Percentiles rank a stretch among this genome's conserved stretches.
These are phyloP conservation scores for Eurois occulta DNA, from an alignment of 2,888 invertebrate genomes.

Conservation along the genomic window DNA sequence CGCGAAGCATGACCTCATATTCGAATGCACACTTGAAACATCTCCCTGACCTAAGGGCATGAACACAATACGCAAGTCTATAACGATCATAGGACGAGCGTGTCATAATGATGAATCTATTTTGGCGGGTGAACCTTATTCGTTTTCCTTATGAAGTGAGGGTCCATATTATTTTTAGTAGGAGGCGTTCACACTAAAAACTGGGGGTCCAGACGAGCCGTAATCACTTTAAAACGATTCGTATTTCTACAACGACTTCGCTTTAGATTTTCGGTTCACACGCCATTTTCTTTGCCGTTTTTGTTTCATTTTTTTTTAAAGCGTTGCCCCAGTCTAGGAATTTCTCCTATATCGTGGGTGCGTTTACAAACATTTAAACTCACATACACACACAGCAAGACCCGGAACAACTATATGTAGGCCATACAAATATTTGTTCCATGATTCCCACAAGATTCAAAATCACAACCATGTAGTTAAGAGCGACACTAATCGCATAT, in stretches of 20 bases:
- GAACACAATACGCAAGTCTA: slow-evolving; percentile 45
- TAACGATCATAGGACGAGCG: slow-evolving; percentile 48
- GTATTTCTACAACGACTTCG: neutral
- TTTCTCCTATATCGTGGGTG: no score
- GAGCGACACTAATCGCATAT: neutral
- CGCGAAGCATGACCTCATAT: neutral
- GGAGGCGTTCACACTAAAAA: slow-evolving; percentile 9
- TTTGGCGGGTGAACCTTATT: slow-evolving; percentile 58
- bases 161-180: slow-evolving; percentile 12
- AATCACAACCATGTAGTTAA: neutral
- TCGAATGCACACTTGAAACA: slow-evolving; percentile 8
- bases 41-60: slow-evolving; percentile 23
- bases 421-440: no score
- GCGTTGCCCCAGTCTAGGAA: no score
- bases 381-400: no score
- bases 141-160: slow-evolving; percentile 52
- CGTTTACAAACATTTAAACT: no score
- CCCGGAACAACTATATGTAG: no score
- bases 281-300: neutral
- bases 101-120: slow-evolving; percentile 64
- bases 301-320: no score
- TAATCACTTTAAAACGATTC: neutral
- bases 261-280: neutral
- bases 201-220: neutral
- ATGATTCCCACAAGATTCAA: neutral